Percentiles rank a stretch among this genome's conserved stretches.
phyloP scores from a whole-genome alignment of 2,888 invertebrate species.

The Clanis bilineata region DNA sequence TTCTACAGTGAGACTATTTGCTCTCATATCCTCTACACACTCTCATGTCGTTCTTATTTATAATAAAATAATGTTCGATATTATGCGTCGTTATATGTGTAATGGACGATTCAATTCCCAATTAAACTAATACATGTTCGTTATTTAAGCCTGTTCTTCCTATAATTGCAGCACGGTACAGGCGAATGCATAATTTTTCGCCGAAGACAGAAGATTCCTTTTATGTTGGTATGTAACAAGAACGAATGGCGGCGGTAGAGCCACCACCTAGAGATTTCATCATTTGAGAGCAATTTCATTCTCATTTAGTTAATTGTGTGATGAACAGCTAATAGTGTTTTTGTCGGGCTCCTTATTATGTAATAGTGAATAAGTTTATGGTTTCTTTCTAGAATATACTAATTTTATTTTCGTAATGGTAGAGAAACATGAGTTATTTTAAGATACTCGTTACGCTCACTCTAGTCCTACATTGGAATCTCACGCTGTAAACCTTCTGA shows the following conservation, averaged over 20 bases:
- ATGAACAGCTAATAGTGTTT: slow-evolving; percentile 56
- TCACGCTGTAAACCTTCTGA: too few relatives aligned
- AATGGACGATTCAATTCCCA: not conserved
- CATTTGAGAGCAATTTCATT: slow-evolving; percentile 65
- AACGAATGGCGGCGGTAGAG: slow-evolving; percentile 57
- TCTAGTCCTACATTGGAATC: too few relatives aligned
- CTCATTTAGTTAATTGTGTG: slow-evolving; percentile 57
- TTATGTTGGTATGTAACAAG: slow-evolving; percentile 67
- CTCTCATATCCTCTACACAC: too few relatives aligned
- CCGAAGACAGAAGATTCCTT: slow-evolving; percentile 58
- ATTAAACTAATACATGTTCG: slow-evolving; percentile 4
- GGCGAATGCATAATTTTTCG: slow-evolving; percentile 66
- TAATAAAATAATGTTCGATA: not conserved
- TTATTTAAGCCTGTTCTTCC: slow-evolving; percentile 24
- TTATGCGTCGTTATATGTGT: not conserved
- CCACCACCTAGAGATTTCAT: slow-evolving; percentile 52
- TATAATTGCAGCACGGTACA: slow-evolving; percentile 40
- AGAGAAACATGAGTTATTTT: too few relatives aligned
- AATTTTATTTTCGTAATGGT: not conserved
- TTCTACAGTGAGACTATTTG: too few relatives aligned
- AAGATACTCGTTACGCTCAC: too few relatives aligned
- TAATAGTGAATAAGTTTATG: not conserved
- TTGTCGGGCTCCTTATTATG: slow-evolving; percentile 32
- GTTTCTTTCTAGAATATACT: not conserved
- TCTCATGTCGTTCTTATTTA: too few relatives aligned